A percentile compares a stretch with the other conserved stretches of the same genome.
These are phyloP conservation scores for Dryadula phaetusa DNA, from an alignment of 2,888 invertebrate genomes.

Conservation along the genomic window DNA sequence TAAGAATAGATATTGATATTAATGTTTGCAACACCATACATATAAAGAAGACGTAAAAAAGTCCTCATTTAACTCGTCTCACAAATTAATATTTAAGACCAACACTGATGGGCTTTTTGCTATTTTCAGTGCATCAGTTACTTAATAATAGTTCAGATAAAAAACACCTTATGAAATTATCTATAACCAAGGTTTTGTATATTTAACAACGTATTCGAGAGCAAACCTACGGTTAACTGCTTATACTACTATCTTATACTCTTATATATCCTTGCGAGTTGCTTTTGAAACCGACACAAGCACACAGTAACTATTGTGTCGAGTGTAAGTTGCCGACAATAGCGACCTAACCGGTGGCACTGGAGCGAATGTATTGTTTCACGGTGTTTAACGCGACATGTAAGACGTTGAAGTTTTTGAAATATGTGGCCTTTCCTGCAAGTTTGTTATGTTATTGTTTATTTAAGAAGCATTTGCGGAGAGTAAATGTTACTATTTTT, in stretches of 20 bases:
- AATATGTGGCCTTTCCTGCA: slow-evolving; percentile 18
- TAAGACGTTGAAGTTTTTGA: slow-evolving; percentile 30
- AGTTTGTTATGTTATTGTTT: neutral
- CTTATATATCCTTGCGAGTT: neutral
- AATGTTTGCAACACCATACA: too few relatives aligned
- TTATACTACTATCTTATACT: neutral
- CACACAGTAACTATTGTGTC: slow-evolving; percentile 34
- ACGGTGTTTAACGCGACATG: slow-evolving; percentile 37
- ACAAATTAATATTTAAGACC: too few relatives aligned
- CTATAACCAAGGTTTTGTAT: neutral
- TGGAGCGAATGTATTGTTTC: slow-evolving; percentile 42
- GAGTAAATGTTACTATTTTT: neutral
- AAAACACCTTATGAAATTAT: too few relatives aligned
- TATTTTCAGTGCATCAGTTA: too few relatives aligned
- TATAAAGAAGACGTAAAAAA: too few relatives aligned
- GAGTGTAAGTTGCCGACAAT: slow-evolving; percentile 36
- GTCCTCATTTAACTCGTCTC: too few relatives aligned
- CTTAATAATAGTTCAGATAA: too few relatives aligned
- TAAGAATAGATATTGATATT: too few relatives aligned
- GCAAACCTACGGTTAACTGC: neutral
- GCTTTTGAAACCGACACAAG: slow-evolving; percentile 26
- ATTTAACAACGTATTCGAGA: neutral
- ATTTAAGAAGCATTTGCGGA: neutral
- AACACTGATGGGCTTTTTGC: too few relatives aligned
- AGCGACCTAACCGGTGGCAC: slow-evolving; percentile 37